Evolutionary conservation across 2,888 invertebrate species (phyloP), one percentile per base, ranked within the genome.

Genomic region (Drosophila kokeensis): DNA sequence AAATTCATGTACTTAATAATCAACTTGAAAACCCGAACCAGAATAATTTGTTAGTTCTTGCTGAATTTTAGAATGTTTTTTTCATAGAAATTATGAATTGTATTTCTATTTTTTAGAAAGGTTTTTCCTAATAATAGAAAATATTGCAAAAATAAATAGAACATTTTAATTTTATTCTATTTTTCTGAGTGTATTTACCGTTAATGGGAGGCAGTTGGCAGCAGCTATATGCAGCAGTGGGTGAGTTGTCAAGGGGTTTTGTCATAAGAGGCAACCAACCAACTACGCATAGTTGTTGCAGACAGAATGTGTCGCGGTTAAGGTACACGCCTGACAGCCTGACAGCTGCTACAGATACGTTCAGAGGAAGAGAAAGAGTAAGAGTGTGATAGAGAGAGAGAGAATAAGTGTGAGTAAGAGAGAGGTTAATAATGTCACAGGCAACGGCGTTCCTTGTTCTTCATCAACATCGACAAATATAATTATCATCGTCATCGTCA

Each of bases 251-350:
- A 49, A 27, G 49, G 18, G 27, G 49, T 24, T 27, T 38, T 57
- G 38, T 29, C 38, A 57, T 29, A 67, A 70, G 68, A 68, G 65
- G 65, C 70, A 79, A 73, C 50, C 84, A 81, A 80, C 88, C 77
- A 80, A 80, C 81, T 82, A 82, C 74, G 78, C 78, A 86, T 45
- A 45, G 45, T 45, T 15, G 80, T 71, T 84, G 85, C 72, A 82
- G 77, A 69, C 72, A 77, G 82, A 77, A 87, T 71, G 79, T 82
- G 89, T 85, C 84, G 84, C 79, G 85, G 82, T 87, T 87, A 77
- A 69, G 82, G 87, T 89, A 75, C 89, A 70, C 73, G 71, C 77
- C 61, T 89, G 85, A 89, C 89, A 89, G 82, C 48, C 82, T 87
- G 87, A 62, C 71, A 73, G 81, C 34, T 61, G 49, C 21, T 18